Conservation (phyloP, 2,797 vertebrate species). For the Danio aesculapii region DNA sequence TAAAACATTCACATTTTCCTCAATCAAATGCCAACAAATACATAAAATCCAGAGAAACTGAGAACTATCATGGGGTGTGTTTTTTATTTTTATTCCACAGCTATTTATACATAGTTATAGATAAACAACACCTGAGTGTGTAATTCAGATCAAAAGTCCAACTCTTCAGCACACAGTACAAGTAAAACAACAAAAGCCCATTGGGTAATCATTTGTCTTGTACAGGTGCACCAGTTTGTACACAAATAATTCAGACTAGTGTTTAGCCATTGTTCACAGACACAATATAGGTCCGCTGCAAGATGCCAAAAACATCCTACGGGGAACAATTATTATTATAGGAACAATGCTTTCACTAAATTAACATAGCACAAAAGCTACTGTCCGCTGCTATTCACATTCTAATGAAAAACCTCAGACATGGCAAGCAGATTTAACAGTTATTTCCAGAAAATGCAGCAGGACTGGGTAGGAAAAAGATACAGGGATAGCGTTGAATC, state of each 20-base stretch:
- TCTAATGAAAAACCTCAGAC: constrained; percentile 40
- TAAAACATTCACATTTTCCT: too few relatives aligned
- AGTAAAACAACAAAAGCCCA: neutral
- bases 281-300: constrained; percentile 16
- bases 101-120: too few relatives aligned
- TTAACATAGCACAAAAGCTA: constrained; percentile 35
- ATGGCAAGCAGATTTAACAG: neutral
- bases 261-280: constrained; percentile 40
- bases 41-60: too few relatives aligned
- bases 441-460: too few relatives aligned
- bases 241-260: constrained; percentile 5
- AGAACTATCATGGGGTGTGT: too few relatives aligned
- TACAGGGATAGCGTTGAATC: too few relatives aligned
- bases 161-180: neutral
- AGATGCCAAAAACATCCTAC: constrained; percentile 18
- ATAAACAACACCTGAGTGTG: constrained; percentile 1
- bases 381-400: constrained; percentile 33
- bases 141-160: constrained; percentile 21
- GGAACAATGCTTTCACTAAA: constrained; percentile 36
- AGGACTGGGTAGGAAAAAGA: too few relatives aligned
- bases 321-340: constrained; percentile 31
- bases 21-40: too few relatives aligned
- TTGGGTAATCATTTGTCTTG: neutral
- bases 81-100: too few relatives aligned
- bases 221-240: constrained; percentile 21